phyloP scores from a whole-genome alignment of 2,113 vertebrate species.

The Gila orcuttii region DNA sequence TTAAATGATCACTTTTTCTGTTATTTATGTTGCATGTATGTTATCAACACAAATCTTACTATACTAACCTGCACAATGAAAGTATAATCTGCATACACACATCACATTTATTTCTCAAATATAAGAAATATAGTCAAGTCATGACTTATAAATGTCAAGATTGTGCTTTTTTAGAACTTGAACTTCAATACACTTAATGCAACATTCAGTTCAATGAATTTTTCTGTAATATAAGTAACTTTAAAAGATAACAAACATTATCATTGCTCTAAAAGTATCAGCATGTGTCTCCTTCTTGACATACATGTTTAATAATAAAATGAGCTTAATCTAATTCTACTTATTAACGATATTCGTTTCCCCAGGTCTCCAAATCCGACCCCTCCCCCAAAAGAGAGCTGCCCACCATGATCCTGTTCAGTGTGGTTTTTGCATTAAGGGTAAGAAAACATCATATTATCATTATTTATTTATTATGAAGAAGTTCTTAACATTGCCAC shows the following conservation, averaged over 20 bases:
- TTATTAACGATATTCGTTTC: conserved; percentile 53
- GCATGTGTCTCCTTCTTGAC: not conserved
- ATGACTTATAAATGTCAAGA: too few species aligned
- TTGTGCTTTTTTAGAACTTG: not conserved
- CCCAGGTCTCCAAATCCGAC: conserved; percentile 92
- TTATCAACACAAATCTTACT: not conserved
- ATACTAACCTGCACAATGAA: not conserved
- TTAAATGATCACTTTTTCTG: not conserved
- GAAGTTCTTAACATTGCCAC: too few species aligned
- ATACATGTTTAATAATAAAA: not conserved
- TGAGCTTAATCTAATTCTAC: not conserved
- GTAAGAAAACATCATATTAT: conserved; percentile 73
- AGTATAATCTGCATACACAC: not conserved
- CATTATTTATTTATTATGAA: too few species aligned
- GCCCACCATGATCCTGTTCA: conserved; percentile 98
- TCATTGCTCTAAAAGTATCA: not conserved
- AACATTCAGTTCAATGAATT: not conserved
- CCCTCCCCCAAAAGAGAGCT: conserved; percentile 97
- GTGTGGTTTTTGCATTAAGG: conserved; percentile 95
- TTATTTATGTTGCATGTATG: not conserved
- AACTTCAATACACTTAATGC: not conserved
- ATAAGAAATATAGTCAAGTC: not conserved
- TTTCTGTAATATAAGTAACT: not conserved
- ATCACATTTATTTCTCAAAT: not conserved
- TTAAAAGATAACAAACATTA: not conserved